These are phyloP conservation scores for Chrysotoxum bicinctum DNA, from an alignment of 2,888 invertebrate genomes.

Conservation along the genomic window DNA sequence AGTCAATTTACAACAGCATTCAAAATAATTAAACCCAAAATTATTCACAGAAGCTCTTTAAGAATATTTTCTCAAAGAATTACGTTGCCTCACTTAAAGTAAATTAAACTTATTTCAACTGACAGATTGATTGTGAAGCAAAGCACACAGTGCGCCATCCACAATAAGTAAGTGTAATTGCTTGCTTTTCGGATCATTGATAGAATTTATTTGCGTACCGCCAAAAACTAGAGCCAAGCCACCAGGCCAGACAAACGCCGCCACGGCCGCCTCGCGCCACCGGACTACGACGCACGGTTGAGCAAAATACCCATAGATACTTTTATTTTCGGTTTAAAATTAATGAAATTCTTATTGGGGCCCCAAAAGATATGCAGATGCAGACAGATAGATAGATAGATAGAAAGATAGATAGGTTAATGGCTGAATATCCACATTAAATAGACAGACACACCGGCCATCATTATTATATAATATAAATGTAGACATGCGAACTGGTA, in stretches of 20 bases:
- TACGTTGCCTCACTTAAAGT: conserved; percentile 39
- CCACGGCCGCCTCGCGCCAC: background rate
- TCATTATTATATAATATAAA: conserved; percentile 6
- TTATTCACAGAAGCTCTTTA: background rate
- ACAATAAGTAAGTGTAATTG: conserved; percentile 34
- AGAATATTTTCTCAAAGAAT: conserved; percentile 13
- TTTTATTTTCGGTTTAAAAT: conserved; percentile 53
- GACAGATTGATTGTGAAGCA: conserved; percentile 61
- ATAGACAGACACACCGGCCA: conserved; percentile 29
- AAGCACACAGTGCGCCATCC: conserved; percentile 36
- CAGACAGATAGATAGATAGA: conserved; percentile 51
- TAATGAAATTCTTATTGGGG: conserved; percentile 71
- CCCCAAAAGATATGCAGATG: conserved; percentile 57
- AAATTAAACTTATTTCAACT: conserved; percentile 58
- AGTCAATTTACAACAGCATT: background rate
- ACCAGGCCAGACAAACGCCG: conserved; percentile 2
- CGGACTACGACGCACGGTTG: background rate
- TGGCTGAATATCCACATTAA: conserved; percentile 31
- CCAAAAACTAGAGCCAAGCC: background rate
- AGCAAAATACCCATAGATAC: background rate
- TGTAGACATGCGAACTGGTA: background rate
- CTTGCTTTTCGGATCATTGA: conserved; percentile 53
- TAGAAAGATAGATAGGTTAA: conserved; percentile 18
- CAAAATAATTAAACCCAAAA: background rate
- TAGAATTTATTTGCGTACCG: conserved; percentile 48